A percentile compares a stretch with the other conserved stretches of the same genome.
Conservation (phyloP, 2,797 vertebrate genomes). For the Acropternis orthonyx region DNA sequence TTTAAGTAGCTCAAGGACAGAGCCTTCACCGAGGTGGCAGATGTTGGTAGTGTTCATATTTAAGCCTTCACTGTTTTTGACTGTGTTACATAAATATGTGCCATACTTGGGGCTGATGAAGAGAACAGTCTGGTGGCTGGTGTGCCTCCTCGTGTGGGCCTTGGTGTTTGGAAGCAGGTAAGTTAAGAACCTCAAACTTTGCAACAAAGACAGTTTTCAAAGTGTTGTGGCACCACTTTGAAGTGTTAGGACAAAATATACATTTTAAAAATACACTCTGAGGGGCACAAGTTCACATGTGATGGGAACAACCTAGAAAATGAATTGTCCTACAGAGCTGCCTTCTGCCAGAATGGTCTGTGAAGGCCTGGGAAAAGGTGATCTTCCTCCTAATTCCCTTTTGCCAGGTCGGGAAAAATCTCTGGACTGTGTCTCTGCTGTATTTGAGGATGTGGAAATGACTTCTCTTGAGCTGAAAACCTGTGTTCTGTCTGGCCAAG, state of each 20-base stretch:
- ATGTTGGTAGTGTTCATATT: not conserved
- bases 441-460: not conserved
- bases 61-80: not conserved
- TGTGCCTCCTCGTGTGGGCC: not conserved
- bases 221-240: not conserved
- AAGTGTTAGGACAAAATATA: not conserved
- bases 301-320: not conserved
- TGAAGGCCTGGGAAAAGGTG: not conserved
- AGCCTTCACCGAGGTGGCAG: not conserved
- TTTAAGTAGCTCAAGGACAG: not conserved
- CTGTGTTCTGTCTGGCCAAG: not conserved
- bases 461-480: not conserved
- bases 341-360: not conserved
- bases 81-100: not conserved
- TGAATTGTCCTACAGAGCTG: not conserved
- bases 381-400: not conserved
- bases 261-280: not conserved
- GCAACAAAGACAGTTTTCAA: not conserved
- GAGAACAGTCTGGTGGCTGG: not conserved
- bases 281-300: rapidly evolving
- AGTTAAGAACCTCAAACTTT: not conserved
- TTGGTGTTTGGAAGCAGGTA: not conserved
- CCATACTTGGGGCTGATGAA: not conserved
- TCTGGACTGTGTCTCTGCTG: not conserved
- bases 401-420: not conserved